Evolutionary conservation across 2,113 vertebrate genomes (phyloP), one percentile per base, ranked within the genome.

Genomic region (Romanogobio albipinnatus): DNA sequence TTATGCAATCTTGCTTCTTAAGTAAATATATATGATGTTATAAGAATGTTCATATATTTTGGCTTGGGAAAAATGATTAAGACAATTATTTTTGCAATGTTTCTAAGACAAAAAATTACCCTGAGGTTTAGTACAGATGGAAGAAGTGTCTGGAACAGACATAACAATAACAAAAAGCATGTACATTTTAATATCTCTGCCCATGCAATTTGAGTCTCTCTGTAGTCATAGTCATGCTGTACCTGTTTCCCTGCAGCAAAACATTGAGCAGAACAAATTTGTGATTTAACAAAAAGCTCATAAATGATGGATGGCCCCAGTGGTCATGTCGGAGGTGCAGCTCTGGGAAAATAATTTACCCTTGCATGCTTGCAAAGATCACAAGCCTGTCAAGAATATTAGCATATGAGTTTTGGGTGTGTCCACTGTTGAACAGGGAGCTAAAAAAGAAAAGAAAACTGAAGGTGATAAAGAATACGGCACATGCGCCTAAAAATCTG

Each of bases 261-360:
- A 76, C 29, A 29, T 62, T 62, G 78, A 68, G 79, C 33, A 53
- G 45, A 83, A 64, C 66, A 68, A 61, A 71, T 56, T 43, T 87
- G 24, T 73, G 17, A 49, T 73, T 83, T 74, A 70, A 73, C 56
- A 22, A 24, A 58, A 66, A 78, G 56, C 36, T 56, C 17, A 86
- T 58, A 68, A 49, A 66, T 84, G 64, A 83, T 39, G 49, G 51
- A 84, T 84, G 53, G 49, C 5, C 81, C 45, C 22, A 39, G 39
- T 17, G 51, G 47, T 24, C 33, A 79, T 66, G 58, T 81, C 81
- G 39, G 10, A 79, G 59, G 45, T 59, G 24, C 78, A 64, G 79
- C 74, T 39, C 26, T 39, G 26, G 61, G 26, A 39, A 39, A 39
- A 39, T 39, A 1, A 39, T 39, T 39, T 39, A 39, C 39, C 39